Conservation (phyloP, 2,113 vertebrate species). For the Poeciliopsis turrubarensis region DNA sequence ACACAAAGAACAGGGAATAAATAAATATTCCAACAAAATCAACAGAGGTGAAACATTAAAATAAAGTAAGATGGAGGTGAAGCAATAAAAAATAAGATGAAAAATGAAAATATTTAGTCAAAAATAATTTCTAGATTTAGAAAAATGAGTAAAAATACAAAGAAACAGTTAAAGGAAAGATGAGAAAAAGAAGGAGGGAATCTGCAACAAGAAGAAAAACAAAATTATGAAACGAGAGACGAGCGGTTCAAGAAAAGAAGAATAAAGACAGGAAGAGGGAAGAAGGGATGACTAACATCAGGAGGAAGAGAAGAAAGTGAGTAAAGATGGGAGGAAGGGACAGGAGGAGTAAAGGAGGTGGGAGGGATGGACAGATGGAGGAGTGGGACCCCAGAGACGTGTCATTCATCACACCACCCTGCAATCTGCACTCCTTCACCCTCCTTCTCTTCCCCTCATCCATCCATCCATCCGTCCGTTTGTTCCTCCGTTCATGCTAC, state of each 20-base stretch:
- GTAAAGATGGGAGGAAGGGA: constrained; percentile 22
- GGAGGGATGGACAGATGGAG: constrained; percentile 79
- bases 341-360: constrained; percentile 38
- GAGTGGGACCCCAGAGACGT: constrained; percentile 77
- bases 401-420: constrained; percentile 79
- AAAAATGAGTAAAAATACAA: neutral
- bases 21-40: neutral
- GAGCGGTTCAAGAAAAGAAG: neutral
- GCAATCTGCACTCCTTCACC: constrained; percentile 66
- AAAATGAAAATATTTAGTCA: neutral
- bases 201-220: neutral
- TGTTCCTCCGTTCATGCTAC: constrained; percentile 4
- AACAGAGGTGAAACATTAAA: neutral
- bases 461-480: neutral
- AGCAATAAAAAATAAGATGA: neutral
- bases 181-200: neutral
- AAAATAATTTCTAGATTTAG: neutral
- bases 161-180: neutral
- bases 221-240: neutral
- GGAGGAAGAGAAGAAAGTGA: constrained; percentile 3
- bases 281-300: neutral
- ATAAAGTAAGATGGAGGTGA: neutral
- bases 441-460: constrained; percentile 37
- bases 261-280: constrained; percentile 16
- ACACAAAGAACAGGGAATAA: neutral